phyloP scores from a whole-genome alignment of 2,888 invertebrate species.

The Ametastegia equiseti region DNA sequence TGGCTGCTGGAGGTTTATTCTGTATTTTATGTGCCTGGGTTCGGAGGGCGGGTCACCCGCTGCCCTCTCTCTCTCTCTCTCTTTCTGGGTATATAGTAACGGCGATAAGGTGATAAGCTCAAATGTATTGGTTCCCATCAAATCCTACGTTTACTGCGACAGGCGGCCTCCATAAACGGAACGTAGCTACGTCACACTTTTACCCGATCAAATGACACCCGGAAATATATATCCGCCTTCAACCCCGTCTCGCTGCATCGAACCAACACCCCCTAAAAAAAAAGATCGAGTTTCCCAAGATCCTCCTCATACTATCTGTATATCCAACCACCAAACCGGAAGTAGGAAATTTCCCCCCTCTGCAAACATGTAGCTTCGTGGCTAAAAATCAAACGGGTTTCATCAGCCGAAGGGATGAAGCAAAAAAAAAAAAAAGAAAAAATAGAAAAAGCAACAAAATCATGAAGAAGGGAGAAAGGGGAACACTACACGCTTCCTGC shows the following conservation, averaged over 20 bases:
- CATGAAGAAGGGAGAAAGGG: not conserved
- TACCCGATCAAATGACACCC: constrained; percentile 46
- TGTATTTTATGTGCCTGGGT: constrained; percentile 69
- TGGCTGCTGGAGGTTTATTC: constrained; percentile 66
- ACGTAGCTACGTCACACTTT: constrained; percentile 61
- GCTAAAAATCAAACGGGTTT: not conserved
- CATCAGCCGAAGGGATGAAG: not conserved
- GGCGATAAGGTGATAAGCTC: constrained; percentile 75
- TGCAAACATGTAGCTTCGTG: too few relatives aligned
- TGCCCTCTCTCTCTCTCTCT: not conserved
- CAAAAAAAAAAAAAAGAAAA: not conserved
- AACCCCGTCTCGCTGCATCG: not conserved
- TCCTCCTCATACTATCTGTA: too few relatives aligned
- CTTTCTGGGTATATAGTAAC: constrained; percentile 54
- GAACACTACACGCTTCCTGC: not conserved
- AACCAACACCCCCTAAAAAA: not conserved
- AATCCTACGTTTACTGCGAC: constrained; percentile 73
- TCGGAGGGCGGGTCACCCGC: constrained; percentile 62
- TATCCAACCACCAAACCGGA: not conserved
- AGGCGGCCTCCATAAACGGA: constrained; percentile 70
- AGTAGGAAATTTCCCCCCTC: not conserved
- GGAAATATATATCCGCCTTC: not conserved
- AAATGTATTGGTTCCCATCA: constrained; percentile 75
- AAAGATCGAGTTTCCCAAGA: too few relatives aligned
- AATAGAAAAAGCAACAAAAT: not conserved